Base-by-base conservation (phyloP, 1,140 invertebrate species). In the Saccostrea echinata region DNA sequence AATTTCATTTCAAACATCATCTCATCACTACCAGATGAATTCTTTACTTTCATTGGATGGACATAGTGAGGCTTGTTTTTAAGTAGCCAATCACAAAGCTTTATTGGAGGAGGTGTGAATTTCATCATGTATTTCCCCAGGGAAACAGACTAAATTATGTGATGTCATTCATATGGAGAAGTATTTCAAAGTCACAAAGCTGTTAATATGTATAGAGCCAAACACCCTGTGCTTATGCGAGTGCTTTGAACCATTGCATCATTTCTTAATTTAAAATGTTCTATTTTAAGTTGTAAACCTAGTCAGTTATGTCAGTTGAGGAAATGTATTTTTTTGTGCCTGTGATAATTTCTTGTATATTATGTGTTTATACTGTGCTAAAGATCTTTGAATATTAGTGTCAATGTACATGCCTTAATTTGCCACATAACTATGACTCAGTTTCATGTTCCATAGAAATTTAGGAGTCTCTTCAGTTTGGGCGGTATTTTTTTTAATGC, bases 81-180 rank as follows among this genome's bases (percentile, higher is more conserved):
- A 76, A 33, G 8, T 33, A 76, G 68, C 27, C 30, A 33, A 76
- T 76, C 24, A 76, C 30, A 27, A 61, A 76, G 24, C 30, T 12
- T 76, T 9, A 71, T 71, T 30, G 68, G 68, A 33, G 68, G 68
- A 76, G 68, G 68, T 76, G 68, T 76, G 68, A 76, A 76, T 76
- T 76, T 76, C 68, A 76, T 76, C 27, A 16, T 30, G 27, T 24
- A 76, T 16, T 76, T 76, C 30, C 24, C 8, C 18, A n/a, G 30
- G 24, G 27, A 33, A 76, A 33, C 30, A 16, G 30, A 30, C 27
- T 33, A 33, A 76, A 13, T 76, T 76, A 76, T 76, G 8, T 33
- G 30, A 27, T 76, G 68, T 76, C 27, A 76, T 76, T 76, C 68
- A 76, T 27, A 76, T 16, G 68, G 68, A 76, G 68, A 76, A 16